A percentile compares a stretch with the other conserved stretches of the same genome.
Evolutionary conservation across 2,113 vertebrate genomes (phyloP).

Genomic region (Anser brachyrhynchus): DNA sequence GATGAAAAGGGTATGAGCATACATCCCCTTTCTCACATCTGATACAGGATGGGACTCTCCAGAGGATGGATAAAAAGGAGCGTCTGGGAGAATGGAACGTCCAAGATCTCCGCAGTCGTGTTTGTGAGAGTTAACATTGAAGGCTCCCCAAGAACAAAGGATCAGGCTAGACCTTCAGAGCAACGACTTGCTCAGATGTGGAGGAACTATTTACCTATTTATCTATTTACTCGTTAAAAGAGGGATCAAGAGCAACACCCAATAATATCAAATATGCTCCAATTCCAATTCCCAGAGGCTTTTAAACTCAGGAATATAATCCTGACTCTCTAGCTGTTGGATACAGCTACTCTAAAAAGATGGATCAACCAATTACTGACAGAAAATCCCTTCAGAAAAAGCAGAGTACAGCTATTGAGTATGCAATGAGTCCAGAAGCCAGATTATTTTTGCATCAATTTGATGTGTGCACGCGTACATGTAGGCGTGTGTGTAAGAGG

Average conservation of each 20-base stretch:
- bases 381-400: not conserved
- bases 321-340: not conserved
- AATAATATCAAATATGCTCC: not conserved
- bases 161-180: not conserved
- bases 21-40: not conserved
- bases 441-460: not conserved
- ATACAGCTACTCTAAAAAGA: not conserved
- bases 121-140: not conserved
- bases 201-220: not conserved
- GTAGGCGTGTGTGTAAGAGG: accelerated
- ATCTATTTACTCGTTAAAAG: not conserved
- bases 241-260: not conserved
- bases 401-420: not conserved
- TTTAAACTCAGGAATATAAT: not conserved
- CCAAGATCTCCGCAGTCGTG: not conserved
- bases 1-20: not conserved
- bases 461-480: not conserved
- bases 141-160: not conserved
- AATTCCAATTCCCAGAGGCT: not conserved
- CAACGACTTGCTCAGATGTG: not conserved
- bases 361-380: not conserved
- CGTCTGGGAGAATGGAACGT: not conserved
- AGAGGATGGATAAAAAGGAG: not conserved
- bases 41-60: not conserved
- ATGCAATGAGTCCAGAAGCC: not conserved